Percentiles rank a stretch among this genome's conserved stretches.
These are phyloP conservation scores for Cyprinodon variegatus DNA, from an alignment of 2,113 vertebrate species.

Conservation along the genomic window DNA sequence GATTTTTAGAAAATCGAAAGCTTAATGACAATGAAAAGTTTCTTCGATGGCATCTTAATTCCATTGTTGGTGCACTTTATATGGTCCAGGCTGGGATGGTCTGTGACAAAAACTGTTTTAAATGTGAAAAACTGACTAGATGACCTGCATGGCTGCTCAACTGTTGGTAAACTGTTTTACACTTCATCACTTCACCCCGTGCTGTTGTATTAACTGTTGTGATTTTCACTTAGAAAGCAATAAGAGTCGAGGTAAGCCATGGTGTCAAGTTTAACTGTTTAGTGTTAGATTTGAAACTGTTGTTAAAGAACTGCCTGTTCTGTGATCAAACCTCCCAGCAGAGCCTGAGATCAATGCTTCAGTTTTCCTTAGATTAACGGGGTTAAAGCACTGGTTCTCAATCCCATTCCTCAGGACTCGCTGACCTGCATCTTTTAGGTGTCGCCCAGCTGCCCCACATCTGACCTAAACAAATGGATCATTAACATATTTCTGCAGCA, in stretches of 20 bases:
- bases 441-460: too few species aligned
- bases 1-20: not conserved
- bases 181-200: not conserved
- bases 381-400: too few species aligned
- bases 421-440: too few species aligned
- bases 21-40: not conserved
- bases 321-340: not conserved
- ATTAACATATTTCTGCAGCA: too few species aligned
- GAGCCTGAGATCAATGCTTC: too few species aligned
- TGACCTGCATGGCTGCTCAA: not conserved
- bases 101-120: too few species aligned
- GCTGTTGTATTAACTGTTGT: not conserved
- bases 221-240: not conserved
- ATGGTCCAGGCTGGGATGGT: not conserved
- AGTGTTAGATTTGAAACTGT: not conserved
- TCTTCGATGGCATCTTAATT: not conserved
- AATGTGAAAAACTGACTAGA: not conserved
- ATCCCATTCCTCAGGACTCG: too few species aligned
- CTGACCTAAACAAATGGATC: too few species aligned
- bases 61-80: not conserved
- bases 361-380: too few species aligned
- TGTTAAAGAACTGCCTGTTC: not conserved
- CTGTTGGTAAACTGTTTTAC: not conserved
- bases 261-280: too few species aligned
- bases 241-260: not conserved